Evolutionary conservation across 2,113 vertebrate genomes (phyloP).

Genomic region (Phalacrocorax aristotelis): DNA sequence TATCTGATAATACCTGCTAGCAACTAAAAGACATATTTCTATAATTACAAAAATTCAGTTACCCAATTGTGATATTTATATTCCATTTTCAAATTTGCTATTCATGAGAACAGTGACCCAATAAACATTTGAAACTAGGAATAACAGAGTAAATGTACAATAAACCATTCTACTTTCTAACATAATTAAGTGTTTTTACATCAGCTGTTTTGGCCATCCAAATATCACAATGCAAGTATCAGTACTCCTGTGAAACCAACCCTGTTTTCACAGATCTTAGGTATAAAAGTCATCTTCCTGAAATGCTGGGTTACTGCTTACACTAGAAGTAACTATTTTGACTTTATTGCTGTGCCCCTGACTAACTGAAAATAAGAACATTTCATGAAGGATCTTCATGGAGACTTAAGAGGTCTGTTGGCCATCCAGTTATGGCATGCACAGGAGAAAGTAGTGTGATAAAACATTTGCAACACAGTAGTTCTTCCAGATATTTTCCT

Average conservation of each 20-base stretch:
- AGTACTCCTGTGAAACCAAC: background rate
- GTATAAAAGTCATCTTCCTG: background rate
- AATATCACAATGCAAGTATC: background rate
- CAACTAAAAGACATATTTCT: background rate
- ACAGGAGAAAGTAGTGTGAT: background rate
- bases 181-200: background rate
- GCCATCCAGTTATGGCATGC: background rate
- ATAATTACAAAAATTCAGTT: background rate
- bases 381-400: background rate
- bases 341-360: background rate
- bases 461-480: background rate
- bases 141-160: background rate
- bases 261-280: background rate
- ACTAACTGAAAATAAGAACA: background rate
- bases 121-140: background rate
- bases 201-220: background rate
- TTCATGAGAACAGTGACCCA: background rate
- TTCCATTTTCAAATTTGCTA: background rate
- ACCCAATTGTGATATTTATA: background rate
- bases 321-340: background rate
- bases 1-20: background rate
- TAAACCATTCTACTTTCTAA: background rate
- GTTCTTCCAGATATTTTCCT: background rate
- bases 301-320: background rate
- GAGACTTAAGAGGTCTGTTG: background rate